Conservation (phyloP, 1,140 invertebrate species). For the Helicoverpa armigera region DNA sequence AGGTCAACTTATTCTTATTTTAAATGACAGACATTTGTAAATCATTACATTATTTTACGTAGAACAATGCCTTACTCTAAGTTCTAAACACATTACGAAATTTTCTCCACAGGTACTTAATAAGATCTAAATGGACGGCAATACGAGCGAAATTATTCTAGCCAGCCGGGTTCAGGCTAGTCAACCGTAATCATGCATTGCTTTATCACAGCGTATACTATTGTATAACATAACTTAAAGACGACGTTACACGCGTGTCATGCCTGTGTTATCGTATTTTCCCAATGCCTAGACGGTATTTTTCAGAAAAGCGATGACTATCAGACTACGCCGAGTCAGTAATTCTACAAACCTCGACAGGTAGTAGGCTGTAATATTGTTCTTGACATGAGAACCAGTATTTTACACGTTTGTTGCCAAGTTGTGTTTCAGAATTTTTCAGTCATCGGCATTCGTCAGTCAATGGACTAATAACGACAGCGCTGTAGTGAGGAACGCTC, state of each 20-base stretch:
- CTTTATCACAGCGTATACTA: slow-evolving; percentile 72
- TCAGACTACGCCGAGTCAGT: background rate
- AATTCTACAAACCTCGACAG: background rate
- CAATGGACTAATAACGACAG: background rate
- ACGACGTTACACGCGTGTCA: background rate
- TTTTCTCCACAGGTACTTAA: slow-evolving; percentile 30
- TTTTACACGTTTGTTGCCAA: no score
- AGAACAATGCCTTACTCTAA: background rate
- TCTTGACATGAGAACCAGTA: background rate
- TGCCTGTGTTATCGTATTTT: background rate
- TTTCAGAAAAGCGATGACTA: background rate
- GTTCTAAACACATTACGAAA: background rate
- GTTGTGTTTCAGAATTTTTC: background rate
- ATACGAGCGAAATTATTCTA: background rate
- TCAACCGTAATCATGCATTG: slow-evolving; percentile 64
- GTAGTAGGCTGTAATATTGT: no score
- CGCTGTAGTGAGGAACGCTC: slow-evolving; percentile 21
- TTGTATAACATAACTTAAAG: slow-evolving; percentile 46
- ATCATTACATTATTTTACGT: background rate
- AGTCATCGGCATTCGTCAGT: background rate
- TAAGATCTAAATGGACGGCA: slow-evolving; percentile 32
- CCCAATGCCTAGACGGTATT: background rate
- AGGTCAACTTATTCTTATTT: no score
- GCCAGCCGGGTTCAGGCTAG: background rate
- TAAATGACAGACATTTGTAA: background rate